A percentile compares a stretch with the other conserved stretches of the same genome.
Evolutionary conservation across 2,797 vertebrate genomes (phyloP).

Genomic region (Acanthurus tractus): DNA sequence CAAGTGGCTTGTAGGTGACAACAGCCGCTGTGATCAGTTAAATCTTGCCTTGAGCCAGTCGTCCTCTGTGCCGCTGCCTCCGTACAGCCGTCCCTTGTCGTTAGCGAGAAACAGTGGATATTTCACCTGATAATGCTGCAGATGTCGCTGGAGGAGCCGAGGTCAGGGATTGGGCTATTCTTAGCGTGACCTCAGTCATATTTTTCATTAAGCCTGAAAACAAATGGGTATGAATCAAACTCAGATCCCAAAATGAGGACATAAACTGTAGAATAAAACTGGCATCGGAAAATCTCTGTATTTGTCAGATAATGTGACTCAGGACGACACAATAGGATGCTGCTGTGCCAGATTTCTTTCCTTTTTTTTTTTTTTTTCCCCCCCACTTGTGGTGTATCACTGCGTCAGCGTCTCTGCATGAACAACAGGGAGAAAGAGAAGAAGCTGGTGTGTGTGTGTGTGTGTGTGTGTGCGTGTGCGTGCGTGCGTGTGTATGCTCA

Average conservation of each 20-base stretch:
- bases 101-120: constrained; percentile 32
- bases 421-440: constrained; percentile 43
- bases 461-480: constrained; percentile 37
- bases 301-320: constrained; percentile 51
- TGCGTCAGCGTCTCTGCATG: constrained; percentile 55
- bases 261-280: constrained; percentile 16
- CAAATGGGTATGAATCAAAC: constrained; percentile 39
- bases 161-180: constrained; percentile 39
- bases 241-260: constrained; percentile 26
- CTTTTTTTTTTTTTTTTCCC: neutral
- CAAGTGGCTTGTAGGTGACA: constrained; percentile 75
- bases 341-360: constrained; percentile 34
- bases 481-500: constrained; percentile 64
- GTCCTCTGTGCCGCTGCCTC: constrained; percentile 39
- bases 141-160: constrained; percentile 16
- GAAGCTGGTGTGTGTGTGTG: constrained; percentile 5
- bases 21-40: constrained; percentile 73
- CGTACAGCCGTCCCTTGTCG: constrained; percentile 47
- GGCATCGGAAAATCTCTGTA: constrained; percentile 19
- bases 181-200: constrained; percentile 26
- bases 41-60: constrained; percentile 63
- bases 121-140: constrained; percentile 56
- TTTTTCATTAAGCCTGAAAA: constrained; percentile 33
- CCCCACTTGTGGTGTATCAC: constrained; percentile 41
- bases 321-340: constrained; percentile 47